Evolutionary conservation across 2,888 invertebrate genomes (phyloP), one percentile per base, ranked within the genome.

Genomic region (Parthenolecanium corni): DNA sequence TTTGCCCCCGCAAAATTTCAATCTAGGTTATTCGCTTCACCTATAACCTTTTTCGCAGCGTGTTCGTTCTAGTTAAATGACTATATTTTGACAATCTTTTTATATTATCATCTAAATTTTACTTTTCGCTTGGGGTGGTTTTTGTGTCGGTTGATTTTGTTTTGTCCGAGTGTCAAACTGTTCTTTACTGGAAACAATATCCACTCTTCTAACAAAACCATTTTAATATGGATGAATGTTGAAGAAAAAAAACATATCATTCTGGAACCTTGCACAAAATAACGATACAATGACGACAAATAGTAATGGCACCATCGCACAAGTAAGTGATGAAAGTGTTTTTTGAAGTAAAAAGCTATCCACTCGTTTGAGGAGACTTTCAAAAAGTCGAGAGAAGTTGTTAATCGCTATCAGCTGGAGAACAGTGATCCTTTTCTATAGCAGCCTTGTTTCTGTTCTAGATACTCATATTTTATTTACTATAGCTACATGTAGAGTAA

Each of bases 11-110:
- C 31, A 31, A 61, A 61, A 51, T 51, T 61, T 61, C 61, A 61
- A 61, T 61, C 49, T 61, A 61, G 51, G 49, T 51, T 49, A 61
- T 51, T 61, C 61, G 61, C 49, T 61, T 61, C 51, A 61, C 61
- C 61, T 61, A 61, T 61, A 61, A 61, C 61, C 61, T 61, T 61
- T 61, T 24, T 42, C 44, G 14, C 18, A 24, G 36, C 47, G 61
- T 40, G 36, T 61, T 61, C 49, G 36, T 40, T 61, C 49, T 49
- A 47, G 51, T 38, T 47, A 61, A 56, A 58, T 21, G 20, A 20
- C 18, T 23, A 38, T 49, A 38, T 61, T 61, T 52, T 47, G 18
- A 16, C 49, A 20, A 21, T 49, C 25, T 25, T 57, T 44, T 56
- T n/a, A n/a, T n/a, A n/a, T n/a, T n/a, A n/a, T n/a, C n/a, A n/a